phyloP scores from a whole-genome alignment of 2,888 invertebrate species.

The Drosophila subsilvestris region DNA sequence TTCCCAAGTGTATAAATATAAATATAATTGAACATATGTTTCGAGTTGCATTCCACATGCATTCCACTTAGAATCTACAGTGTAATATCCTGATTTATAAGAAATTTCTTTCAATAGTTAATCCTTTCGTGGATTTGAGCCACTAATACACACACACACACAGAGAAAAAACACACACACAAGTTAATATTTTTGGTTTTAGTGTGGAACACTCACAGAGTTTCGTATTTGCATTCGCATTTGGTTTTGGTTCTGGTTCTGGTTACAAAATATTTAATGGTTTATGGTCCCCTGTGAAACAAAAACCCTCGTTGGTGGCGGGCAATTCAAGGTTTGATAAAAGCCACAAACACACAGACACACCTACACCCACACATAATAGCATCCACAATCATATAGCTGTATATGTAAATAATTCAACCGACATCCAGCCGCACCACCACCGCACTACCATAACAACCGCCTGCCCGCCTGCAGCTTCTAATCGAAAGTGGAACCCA shows the following conservation, averaged over 20 bases:
- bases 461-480: neutral
- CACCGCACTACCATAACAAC: slow-evolving; percentile 1
- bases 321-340: slow-evolving; percentile 75
- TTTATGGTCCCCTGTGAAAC: slow-evolving; percentile 10
- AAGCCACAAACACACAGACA: slow-evolving; percentile 40
- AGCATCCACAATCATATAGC: neutral
- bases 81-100: neutral
- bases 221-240: slow-evolving; percentile 19
- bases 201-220: slow-evolving; percentile 21
- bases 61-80: neutral
- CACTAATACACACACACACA: slow-evolving; percentile 9
- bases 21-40: neutral
- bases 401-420: neutral
- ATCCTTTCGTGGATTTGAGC: neutral
- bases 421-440: neutral
- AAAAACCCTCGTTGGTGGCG: slow-evolving; percentile 62
- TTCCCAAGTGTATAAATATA: neutral
- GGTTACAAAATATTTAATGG: slow-evolving; percentile 18
- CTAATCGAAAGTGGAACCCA: neutral
- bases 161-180: slow-evolving; percentile 2
- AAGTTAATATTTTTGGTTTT: slow-evolving; percentile 18
- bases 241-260: slow-evolving; percentile 29
- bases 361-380: neutral
- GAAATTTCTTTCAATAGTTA: neutral
- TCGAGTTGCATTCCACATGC: slow-evolving; percentile 11